These are phyloP conservation scores for Philaethria dido DNA, from an alignment of 2,888 invertebrate species.

Conservation along the genomic window DNA sequence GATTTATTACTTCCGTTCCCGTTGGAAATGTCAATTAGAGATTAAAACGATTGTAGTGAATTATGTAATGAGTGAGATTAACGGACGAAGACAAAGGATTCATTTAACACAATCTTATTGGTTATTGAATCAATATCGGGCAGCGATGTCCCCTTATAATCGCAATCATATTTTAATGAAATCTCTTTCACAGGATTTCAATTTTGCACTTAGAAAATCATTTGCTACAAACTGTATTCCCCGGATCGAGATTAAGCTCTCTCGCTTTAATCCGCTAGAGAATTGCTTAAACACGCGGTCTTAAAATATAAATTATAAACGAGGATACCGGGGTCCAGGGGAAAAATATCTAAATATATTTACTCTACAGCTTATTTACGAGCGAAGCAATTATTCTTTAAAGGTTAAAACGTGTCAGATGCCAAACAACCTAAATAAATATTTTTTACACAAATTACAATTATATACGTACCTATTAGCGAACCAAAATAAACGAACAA, in stretches of 20 bases:
- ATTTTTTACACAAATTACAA: conserved; percentile 16
- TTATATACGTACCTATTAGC: neutral
- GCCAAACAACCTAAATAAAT: conserved; percentile 11
- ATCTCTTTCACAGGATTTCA: conserved; percentile 54
- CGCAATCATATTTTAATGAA: conserved; percentile 55
- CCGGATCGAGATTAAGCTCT: conserved; percentile 42
- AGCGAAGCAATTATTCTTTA: conserved; percentile 15
- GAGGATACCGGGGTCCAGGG: conserved; percentile 26
- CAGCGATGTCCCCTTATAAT: conserved; percentile 50
- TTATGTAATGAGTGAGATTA: conserved; percentile 63
- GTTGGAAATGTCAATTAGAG: conserved; percentile 68
- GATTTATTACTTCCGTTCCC: conserved; percentile 58
- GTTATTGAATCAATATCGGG: conserved; percentile 60
- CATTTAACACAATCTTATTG: conserved; percentile 60
- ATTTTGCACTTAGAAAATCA: conserved; percentile 45
- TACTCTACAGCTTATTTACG: conserved; percentile 31
- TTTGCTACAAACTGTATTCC: conserved; percentile 43
- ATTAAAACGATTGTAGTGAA: conserved; percentile 63
- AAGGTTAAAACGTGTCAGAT: conserved; percentile 21
- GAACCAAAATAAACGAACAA: neutral
- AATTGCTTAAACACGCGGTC: conserved; percentile 45
- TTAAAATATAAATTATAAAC: conserved; percentile 45
- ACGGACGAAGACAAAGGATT: conserved; percentile 60
- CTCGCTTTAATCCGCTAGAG: conserved; percentile 44
- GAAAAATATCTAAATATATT: conserved; percentile 39